Evolutionary conservation across 2,888 invertebrate genomes (phyloP), one percentile per base, ranked within the genome.

Genomic region (Drosophila sordidula): DNA sequence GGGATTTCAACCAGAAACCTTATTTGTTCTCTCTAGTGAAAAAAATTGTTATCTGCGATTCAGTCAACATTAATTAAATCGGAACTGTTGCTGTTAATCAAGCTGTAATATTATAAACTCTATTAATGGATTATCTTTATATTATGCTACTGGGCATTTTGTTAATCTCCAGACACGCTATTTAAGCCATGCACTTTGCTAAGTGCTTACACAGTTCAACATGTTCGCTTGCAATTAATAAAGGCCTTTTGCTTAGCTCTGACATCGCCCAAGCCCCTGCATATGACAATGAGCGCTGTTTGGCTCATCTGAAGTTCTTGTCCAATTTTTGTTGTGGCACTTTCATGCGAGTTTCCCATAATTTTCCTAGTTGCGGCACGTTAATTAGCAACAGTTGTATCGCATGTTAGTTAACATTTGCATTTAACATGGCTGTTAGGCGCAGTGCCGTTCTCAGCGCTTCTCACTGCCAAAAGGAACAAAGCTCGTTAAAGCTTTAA

Each of bases 371-470:
- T 14, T 26, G 25, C 14, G 14, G 14, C 14, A 29, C 41, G n/a
- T 22, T 58, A 55, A 74, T 67, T 58, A 18, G 18, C 56, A 29
- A 6, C 25, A 34, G 5, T 18, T 14, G n/a, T n/a, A 61, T 85
- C 16, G 75, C 79, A 81, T 74, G 75, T 59, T 62, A 41, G 47
- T 22, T 62, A 66, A 52, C 61, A 73, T 67, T 78, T 64, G 47
- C 47, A 56, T 54, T 65, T 56, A 57, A 65, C 45, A 61, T 54
- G 46, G 14, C 52, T 65, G 52, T 65, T 52, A 25, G 34, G 3
- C 18, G 51, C 46, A 11, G 36, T 3, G 64, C 46, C 52, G 8
- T 49, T 52, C 63, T 57, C 42, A 3, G 78, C 46, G 55, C 39
- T 71, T 49, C 66, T 75, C 66, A 42, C 11, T 32, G 39, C 6